Conservation (phyloP, 2,888 invertebrate species). For the Volucella inanis region DNA sequence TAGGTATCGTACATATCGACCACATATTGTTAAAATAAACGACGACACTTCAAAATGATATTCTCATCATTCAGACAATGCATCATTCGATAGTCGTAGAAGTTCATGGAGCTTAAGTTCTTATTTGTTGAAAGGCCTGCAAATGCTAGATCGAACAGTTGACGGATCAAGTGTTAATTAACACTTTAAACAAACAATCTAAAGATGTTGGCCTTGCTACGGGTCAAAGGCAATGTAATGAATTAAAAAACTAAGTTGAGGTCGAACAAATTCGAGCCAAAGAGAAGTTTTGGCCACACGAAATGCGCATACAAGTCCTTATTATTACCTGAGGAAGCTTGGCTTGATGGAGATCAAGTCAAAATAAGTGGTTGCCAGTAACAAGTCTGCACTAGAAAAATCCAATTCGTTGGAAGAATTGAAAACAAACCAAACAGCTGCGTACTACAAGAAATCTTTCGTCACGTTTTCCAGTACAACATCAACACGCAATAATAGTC, state of each 20-base stretch:
- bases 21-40: too few species aligned
- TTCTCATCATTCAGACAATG: too few species aligned
- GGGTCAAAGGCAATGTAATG: constrained; percentile 60
- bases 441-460: constrained; percentile 78
- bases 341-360: constrained; percentile 78
- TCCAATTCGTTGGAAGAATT: constrained; percentile 78
- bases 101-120: too few species aligned
- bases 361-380: constrained; percentile 85
- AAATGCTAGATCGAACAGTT: too few species aligned
- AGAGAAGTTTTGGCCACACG: constrained; percentile 79
- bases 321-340: constrained; percentile 82
- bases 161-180: too few species aligned
- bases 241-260: constrained; percentile 50
- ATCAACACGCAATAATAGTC: constrained; percentile 78
- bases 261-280: constrained; percentile 73
- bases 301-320: constrained; percentile 82
- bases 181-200: too few species aligned
- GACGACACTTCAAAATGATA: too few species aligned
- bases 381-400: constrained; percentile 77
- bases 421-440: constrained; percentile 77
- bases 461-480: constrained; percentile 78
- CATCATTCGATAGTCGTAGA: too few species aligned
- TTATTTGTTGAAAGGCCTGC: too few species aligned
- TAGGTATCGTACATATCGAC: too few species aligned
- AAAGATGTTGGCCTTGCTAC: constrained; percentile 52